These are phyloP conservation scores for Ips typographus DNA, from an alignment of 1,140 invertebrate genomes.

Conservation along the genomic window DNA sequence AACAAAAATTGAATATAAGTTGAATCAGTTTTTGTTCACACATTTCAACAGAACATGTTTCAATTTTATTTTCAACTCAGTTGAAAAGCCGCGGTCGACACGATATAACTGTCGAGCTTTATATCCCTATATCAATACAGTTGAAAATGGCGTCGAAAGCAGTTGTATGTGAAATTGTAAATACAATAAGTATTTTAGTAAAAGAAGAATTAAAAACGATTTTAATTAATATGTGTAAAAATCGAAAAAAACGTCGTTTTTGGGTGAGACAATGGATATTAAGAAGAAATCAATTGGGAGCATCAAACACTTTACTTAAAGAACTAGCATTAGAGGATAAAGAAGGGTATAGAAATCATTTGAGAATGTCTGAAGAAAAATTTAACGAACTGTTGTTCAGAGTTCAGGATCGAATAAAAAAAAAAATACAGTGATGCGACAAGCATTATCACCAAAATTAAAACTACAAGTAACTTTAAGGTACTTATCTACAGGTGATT, in stretches of 20 bases:
- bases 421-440: conserved; percentile 45
- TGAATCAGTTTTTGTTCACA: too few species aligned
- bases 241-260: conserved; percentile 38
- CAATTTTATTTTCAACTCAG: too few species aligned
- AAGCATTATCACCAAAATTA: conserved; percentile 43
- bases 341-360: conserved; percentile 39
- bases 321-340: conserved; percentile 40
- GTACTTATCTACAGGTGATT: conserved; percentile 34
- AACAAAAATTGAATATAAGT: too few species aligned
- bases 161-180: conserved; percentile 35
- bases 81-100: too few species aligned
- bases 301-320: conserved; percentile 37
- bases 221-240: conserved; percentile 36
- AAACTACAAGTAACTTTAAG: conserved; percentile 42
- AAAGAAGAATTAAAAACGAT: conserved; percentile 38
- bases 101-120: too few species aligned
- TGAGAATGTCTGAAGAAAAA: conserved; percentile 41
- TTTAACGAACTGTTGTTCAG: conserved; percentile 39
- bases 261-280: conserved; percentile 40
- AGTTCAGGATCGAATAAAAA: conserved; percentile 40
- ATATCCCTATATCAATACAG: too few species aligned
- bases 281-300: conserved; percentile 37
- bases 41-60: too few species aligned
- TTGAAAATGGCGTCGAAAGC: conserved; percentile 37
- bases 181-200: conserved; percentile 33